Percentiles rank a stretch among this genome's conserved stretches.
These are phyloP conservation scores for Casuarius casuarius DNA, from an alignment of 2,113 vertebrate species.

Conservation along the genomic window DNA sequence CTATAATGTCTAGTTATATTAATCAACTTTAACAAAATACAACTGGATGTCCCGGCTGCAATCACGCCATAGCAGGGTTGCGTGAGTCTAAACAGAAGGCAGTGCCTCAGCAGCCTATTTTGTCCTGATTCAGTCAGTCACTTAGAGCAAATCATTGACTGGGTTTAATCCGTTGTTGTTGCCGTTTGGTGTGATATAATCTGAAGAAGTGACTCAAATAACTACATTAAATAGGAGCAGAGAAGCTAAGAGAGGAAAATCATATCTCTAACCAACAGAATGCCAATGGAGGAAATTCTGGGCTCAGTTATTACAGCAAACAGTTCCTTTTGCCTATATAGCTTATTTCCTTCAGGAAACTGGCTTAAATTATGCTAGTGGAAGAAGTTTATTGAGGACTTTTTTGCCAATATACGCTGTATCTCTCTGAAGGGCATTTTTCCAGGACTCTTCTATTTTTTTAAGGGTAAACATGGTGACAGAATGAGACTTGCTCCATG, in stretches of 20 bases:
- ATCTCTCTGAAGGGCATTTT: neutral
- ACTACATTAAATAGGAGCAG: neutral
- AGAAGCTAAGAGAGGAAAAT: neutral
- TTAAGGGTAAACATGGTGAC: neutral
- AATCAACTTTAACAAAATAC: neutral
- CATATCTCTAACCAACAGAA: neutral
- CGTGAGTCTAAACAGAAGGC: neutral
- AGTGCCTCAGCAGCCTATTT: neutral
- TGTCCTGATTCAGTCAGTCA: slow-evolving; percentile 2
- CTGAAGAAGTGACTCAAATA: slow-evolving; percentile 4
- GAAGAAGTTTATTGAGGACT: neutral
- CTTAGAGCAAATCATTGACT: neutral
- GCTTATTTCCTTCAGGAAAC: neutral
- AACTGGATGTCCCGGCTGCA: neutral
- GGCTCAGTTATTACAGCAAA: neutral
- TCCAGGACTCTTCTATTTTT: neutral
- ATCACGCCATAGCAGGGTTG: neutral
- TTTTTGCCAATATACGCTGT: neutral
- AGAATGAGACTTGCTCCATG: neutral
- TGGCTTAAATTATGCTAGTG: neutral
- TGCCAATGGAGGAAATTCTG: neutral
- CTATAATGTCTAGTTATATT: neutral
- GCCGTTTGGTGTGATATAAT: neutral
- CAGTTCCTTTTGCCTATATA: neutral
- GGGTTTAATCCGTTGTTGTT: neutral